Evolutionary conservation across 2,888 invertebrate species (phyloP), one percentile per base, ranked within the genome.

Genomic region (Zhengitettix transpicula): DNA sequence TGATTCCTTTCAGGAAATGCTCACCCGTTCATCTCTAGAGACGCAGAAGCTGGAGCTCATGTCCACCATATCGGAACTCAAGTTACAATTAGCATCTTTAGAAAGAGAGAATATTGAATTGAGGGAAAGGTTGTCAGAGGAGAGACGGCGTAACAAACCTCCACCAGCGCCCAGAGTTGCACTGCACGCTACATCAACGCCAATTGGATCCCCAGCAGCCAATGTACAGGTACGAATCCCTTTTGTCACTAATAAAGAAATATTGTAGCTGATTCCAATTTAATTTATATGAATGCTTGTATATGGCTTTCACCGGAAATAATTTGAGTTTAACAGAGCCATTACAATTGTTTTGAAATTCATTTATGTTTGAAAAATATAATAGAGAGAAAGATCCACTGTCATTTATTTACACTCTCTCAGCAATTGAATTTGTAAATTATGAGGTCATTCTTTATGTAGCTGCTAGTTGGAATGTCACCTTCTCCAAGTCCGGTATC

Each of bases 1-100:
- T 28, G 28, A 7, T 47, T 47, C 47, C 2, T 72, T 71, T 12
- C 73, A 90, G 89, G 91, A 93, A 79, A 82, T 93, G 76, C 75
- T 94, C 58, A 86, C 88, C 58, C 80, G 92, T 59, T 92, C 94
- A 17, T 87, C 92, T 5, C 74, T 96, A 63, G 96, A 97, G 77
- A 94, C 94, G 0, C 94, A 95, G 74, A 95, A 96, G 74, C 75
- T 97, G 68, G 96, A 97, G 74, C 76, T 98, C 65, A 80, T 97
- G 77, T 90, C 92, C 52, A 92, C 96, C 67, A 80, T 98, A 66
- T 93, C 95, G 63, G 94, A 93, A 71, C 80, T 97, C 66, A 91
- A 96, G 69, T 77, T 95, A 63, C 87, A 89, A 65, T 84, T 89
- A 65, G 86, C 89, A 9, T 84, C 88, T 44, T 78, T 93, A 57